These are phyloP conservation scores for Pipra filicauda DNA, from an alignment of 2,113 vertebrate genomes.

Conservation along the genomic window DNA sequence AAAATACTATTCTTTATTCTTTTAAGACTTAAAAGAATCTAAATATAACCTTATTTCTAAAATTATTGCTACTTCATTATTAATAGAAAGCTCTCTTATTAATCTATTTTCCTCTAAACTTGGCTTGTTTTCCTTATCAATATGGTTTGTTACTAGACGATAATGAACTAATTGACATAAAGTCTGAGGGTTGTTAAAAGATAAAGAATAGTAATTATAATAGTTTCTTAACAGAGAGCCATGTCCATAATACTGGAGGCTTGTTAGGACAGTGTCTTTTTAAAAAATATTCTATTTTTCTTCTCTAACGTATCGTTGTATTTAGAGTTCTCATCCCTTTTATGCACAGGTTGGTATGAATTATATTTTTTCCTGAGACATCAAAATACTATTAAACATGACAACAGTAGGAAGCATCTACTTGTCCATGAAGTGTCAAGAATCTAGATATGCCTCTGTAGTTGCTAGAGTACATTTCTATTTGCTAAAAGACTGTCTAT, in stretches of 20 bases:
- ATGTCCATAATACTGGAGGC: not conserved
- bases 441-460: not conserved
- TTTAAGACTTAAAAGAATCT: no score
- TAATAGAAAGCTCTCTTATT: not conserved
- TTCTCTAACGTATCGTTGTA: not conserved
- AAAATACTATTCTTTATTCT: not conserved
- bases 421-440: not conserved
- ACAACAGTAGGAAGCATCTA: not conserved
- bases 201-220: no score
- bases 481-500: not conserved
- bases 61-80: no score
- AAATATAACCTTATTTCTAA: no score
- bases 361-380: not conserved
- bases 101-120: not conserved
- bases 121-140: no score
- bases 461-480: not conserved
- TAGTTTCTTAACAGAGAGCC: no score
- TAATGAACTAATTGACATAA: not conserved
- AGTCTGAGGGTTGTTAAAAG: no score
- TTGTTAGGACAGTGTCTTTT: not conserved
- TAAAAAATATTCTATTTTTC: not conserved
- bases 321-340: not conserved
- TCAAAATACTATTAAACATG: not conserved
- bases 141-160: not conserved
- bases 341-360: not conserved